Conservation (phyloP, 1,140 invertebrate species). For the Hirudo medicinalis region DNA sequence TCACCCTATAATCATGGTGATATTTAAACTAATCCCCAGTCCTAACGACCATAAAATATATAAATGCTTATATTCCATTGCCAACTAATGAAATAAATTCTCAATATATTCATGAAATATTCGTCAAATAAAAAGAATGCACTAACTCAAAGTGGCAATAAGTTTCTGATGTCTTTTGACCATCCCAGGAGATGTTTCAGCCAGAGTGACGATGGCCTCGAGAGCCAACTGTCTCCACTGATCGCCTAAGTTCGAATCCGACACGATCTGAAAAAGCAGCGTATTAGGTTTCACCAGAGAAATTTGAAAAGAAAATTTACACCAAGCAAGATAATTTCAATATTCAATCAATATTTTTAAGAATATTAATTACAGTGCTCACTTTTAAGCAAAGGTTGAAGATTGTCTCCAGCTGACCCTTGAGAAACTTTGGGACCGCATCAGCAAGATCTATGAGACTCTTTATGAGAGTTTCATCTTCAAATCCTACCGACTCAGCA, state of each 20-base stretch:
- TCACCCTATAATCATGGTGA: no score
- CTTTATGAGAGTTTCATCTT: constrained; percentile 81
- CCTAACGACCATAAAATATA: no score
- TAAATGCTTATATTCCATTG: no score
- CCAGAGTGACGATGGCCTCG: constrained; percentile 82
- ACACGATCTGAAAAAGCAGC: constrained; percentile 44
- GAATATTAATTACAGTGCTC: background rate
- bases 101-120: no score
- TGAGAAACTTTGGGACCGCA: constrained; percentile 75
- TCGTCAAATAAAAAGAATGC: background rate
- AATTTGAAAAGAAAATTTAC: no score
- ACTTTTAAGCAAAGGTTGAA: constrained; percentile 82
- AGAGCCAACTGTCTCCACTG: constrained; percentile 76
- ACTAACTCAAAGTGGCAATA: constrained; percentile 48
- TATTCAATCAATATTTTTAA: no score
- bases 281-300: no score
- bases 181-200: constrained; percentile 88
- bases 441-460: constrained; percentile 84
- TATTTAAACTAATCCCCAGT: no score
- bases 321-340: no score
- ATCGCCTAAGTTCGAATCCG: constrained; percentile 61
- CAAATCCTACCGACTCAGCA: constrained; percentile 59
- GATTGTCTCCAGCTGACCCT: constrained; percentile 69
- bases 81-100: no score
- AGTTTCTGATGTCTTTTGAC: constrained; percentile 74